A percentile compares a stretch with the other conserved stretches of the same genome.
Evolutionary conservation across 2,113 vertebrate genomes (phyloP).

Genomic region (Mastomys natalensis): DNA sequence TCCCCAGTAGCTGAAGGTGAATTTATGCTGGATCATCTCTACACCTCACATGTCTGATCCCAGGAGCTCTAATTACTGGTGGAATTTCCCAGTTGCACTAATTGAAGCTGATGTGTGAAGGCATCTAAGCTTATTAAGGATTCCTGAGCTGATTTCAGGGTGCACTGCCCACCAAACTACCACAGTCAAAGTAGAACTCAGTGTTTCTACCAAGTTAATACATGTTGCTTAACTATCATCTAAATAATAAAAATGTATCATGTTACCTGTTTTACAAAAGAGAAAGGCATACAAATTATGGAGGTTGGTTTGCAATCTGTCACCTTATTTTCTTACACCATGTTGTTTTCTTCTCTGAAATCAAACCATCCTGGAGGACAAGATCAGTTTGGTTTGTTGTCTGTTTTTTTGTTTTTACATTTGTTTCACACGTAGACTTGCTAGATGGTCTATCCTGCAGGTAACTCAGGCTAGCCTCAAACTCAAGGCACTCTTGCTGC

Average conservation of each 20-base stretch:
- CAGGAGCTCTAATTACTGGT: neutral
- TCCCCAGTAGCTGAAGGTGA: constrained; percentile 16
- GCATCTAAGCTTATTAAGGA: neutral
- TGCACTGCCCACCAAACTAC: neutral
- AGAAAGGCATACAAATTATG: neutral
- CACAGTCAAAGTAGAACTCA: neutral
- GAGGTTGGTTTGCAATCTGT: neutral
- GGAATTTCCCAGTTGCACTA: neutral
- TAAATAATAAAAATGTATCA: neutral
- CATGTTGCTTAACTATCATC: neutral
- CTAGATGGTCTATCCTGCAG: neutral
- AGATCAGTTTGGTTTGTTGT: neutral
- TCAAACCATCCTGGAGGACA: neutral
- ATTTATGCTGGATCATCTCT: neutral
- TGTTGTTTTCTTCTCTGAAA: neutral
- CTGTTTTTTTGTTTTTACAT: neutral
- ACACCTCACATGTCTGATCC: neutral
- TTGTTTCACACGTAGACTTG: neutral
- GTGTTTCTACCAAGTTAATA: neutral
- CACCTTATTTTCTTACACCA: neutral
- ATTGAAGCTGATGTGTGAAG: neutral
- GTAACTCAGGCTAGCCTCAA: neutral
- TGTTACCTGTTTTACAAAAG: constrained; percentile 14
- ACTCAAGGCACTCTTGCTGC: neutral
- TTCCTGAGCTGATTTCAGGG: neutral